Evolutionary conservation across 1,140 invertebrate species (phyloP).

Genomic region (Diorhabda sublineata): DNA sequence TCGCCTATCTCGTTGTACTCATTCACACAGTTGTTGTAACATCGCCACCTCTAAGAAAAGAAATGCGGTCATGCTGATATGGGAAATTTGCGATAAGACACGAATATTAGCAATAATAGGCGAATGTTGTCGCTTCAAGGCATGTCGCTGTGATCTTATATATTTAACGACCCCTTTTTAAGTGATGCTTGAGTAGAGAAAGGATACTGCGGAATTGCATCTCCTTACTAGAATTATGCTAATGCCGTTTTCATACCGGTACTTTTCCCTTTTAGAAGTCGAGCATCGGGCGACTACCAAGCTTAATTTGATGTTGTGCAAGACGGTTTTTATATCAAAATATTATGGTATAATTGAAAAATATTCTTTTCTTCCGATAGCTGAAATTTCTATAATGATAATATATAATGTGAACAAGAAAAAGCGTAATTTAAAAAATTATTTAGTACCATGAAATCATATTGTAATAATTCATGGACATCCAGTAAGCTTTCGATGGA

Average conservation of each 20-base stretch:
- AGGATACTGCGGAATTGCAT: neutral
- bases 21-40: too few species aligned
- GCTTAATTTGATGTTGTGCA: neutral
- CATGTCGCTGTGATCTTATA: neutral
- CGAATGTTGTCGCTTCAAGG: neutral
- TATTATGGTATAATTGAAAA: too few species aligned
- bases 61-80: neutral
- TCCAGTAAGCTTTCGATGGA: too few species aligned
- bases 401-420: too few species aligned
- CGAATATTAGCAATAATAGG: neutral
- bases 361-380: too few species aligned
- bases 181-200: neutral
- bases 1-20: too few species aligned
- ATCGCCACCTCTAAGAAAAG: neutral
- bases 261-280: neutral
- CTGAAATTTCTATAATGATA: too few species aligned
- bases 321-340: too few species aligned
- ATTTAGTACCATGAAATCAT: too few species aligned
- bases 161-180: conserved; percentile 1
- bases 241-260: neutral
- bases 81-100: neutral
- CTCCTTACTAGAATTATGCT: neutral
- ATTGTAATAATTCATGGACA: too few species aligned
- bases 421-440: too few species aligned
- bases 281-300: neutral